phyloP scores from a whole-genome alignment of 2,888 invertebrate species.

The Andrena camellia region DNA sequence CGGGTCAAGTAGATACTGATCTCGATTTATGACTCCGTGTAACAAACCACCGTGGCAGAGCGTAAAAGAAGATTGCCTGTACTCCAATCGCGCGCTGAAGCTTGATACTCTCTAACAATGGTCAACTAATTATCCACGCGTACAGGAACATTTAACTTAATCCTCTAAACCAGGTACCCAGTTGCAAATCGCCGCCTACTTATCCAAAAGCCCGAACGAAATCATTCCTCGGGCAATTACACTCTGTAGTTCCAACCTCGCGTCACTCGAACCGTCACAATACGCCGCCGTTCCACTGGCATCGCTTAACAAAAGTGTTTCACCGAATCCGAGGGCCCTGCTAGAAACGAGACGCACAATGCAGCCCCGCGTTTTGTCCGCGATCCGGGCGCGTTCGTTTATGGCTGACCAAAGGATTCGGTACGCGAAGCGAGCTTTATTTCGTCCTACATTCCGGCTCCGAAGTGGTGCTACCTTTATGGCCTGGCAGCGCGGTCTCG shows the following conservation, averaged over 20 bases:
- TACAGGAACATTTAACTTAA: neutral
- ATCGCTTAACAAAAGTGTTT: slow-evolving; percentile 48
- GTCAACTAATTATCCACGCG: slow-evolving; percentile 28
- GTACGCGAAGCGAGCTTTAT: slow-evolving; percentile 37
- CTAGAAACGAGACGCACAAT: slow-evolving; percentile 18
- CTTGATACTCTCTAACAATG: slow-evolving; percentile 21
- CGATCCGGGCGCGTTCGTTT: slow-evolving; percentile 18
- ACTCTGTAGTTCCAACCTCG: neutral
- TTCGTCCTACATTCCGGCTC: slow-evolving; percentile 42
- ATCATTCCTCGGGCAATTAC: neutral
- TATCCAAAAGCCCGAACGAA: neutral
- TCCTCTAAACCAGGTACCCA: neutral
- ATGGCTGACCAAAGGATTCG: slow-evolving; percentile 10
- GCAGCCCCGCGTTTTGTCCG: neutral
- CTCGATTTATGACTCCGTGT: slow-evolving; percentile 71
- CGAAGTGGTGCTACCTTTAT: slow-evolving; percentile 29
- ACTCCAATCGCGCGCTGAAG: neutral
- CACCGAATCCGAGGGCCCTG: slow-evolving; percentile 15
- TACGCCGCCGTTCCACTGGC: slow-evolving; percentile 16
- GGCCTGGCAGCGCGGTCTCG: slow-evolving; percentile 49
- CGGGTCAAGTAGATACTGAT: slow-evolving; percentile 73
- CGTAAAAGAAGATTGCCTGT: slow-evolving; percentile 38
- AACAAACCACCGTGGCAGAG: slow-evolving; percentile 59
- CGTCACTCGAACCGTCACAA: neutral
- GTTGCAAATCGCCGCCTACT: neutral